Conservation (phyloP, 2,797 vertebrate species). For the Remorina albescens region DNA sequence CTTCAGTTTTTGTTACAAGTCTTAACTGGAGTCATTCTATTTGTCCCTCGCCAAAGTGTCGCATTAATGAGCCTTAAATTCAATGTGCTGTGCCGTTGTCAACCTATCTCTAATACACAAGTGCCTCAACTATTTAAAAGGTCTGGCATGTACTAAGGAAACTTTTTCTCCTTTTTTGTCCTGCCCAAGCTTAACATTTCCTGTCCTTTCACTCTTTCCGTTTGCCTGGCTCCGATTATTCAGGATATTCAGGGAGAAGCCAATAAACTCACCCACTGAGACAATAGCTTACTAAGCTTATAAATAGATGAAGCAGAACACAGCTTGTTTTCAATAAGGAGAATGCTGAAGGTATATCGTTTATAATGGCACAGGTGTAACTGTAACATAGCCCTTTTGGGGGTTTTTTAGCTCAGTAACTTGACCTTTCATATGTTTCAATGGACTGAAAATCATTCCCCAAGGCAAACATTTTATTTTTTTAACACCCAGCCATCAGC, state of each 20-base stretch:
- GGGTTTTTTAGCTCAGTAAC: not conserved
- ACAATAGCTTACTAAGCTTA: conserved; percentile 19
- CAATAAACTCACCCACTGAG: conserved; percentile 1
- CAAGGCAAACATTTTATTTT: not conserved
- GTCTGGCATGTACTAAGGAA: conserved; percentile 65
- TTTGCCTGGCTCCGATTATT: conserved; percentile 63
- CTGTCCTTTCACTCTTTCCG: conserved; percentile 73
- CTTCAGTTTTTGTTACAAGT: conserved; percentile 1
- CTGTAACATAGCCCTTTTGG: not conserved
- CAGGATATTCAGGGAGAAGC: conserved; percentile 48
- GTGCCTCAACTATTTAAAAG: conserved; percentile 38
- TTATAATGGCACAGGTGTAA: conserved; percentile 2
- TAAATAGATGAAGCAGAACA: conserved; percentile 22
- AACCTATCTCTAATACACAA: conserved; percentile 43
- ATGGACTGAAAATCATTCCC: not conserved
- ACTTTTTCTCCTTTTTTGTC: conserved; percentile 58
- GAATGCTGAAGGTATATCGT: not conserved
- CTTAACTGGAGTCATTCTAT: conserved; percentile 19
- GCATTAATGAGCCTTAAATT: conserved; percentile 38
- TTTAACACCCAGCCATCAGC: not conserved
- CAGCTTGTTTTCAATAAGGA: not conserved
- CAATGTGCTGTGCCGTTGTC: conserved; percentile 19
- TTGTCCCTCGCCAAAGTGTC: conserved; percentile 21
- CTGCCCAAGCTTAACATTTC: conserved; percentile 71
- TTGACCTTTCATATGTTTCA: not conserved